phyloP scores from a whole-genome alignment of 2,797 vertebrate species.

The Propithecus deckenii region DNA sequence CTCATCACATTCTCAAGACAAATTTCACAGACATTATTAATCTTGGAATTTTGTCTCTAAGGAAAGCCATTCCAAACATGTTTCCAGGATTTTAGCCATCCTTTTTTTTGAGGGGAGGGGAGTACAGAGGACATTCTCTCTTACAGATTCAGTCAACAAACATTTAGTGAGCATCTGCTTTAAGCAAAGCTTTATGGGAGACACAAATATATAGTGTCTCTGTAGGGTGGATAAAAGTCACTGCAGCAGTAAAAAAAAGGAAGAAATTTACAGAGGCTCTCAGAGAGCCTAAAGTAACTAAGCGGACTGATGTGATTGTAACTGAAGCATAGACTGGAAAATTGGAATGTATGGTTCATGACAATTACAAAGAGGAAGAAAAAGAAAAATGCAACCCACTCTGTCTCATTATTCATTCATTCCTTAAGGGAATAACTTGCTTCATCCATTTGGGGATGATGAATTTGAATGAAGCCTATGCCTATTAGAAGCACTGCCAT shows the following conservation, averaged over 20 bases:
- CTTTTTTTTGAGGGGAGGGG: background rate
- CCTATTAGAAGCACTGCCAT: background rate
- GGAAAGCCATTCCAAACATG: background rate
- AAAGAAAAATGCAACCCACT: background rate
- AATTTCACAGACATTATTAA: background rate
- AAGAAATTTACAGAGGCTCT: background rate
- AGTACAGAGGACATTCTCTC: background rate
- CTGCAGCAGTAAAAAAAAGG: background rate
- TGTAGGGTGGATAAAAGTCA: background rate
- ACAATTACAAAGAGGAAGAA: background rate
- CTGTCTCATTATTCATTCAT: rapidly evolving
- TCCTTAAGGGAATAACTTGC: conserved; percentile 75
- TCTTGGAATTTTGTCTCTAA: background rate
- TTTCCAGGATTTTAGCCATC: background rate
- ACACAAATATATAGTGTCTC: background rate
- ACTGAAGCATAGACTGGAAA: background rate
- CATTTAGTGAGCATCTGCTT: conserved; percentile 16
- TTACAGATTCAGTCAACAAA: background rate
- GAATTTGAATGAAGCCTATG: conserved; percentile 10
- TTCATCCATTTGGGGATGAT: rapidly evolving
- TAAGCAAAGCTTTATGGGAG: background rate
- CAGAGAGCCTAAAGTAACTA: background rate
- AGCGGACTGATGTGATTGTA: background rate
- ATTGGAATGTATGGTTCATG: background rate
- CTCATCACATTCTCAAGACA: background rate